These are phyloP conservation scores for Sinotaia quadrata DNA, from an alignment of 2,888 invertebrate genomes.

Conservation along the genomic window DNA sequence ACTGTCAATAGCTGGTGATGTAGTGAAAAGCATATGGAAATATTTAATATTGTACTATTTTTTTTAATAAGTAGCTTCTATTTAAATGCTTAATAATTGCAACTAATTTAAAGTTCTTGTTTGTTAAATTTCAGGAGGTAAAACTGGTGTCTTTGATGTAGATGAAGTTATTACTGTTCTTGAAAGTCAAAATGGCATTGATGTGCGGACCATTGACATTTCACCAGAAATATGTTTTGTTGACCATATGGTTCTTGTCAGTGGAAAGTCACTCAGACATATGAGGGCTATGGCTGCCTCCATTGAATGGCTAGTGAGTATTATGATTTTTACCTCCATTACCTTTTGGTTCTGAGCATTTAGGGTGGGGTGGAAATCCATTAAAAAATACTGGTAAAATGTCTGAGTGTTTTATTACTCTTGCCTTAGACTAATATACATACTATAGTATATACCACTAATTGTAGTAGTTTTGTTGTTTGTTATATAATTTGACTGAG, in stretches of 20 bases:
- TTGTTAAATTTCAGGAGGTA: slow-evolving; percentile 79
- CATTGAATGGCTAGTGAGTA: slow-evolving; percentile 61
- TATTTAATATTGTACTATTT: too few species aligned
- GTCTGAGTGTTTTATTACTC: too few species aligned
- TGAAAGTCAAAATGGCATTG: slow-evolving; percentile 82
- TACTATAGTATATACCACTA: too few species aligned
- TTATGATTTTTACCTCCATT: not conserved
- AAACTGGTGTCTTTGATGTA: slow-evolving; percentile 88
- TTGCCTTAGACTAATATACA: too few species aligned
- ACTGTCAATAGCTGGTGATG: too few species aligned
- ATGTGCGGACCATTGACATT: slow-evolving; percentile 86
- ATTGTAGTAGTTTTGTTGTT: too few species aligned
- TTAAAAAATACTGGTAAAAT: too few species aligned
- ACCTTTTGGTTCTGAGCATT: not conserved
- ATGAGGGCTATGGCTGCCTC: slow-evolving; percentile 65
- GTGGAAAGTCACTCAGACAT: slow-evolving; percentile 72
- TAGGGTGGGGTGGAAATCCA: too few species aligned
- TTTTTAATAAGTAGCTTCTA: too few species aligned
- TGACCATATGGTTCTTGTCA: slow-evolving; percentile 87
- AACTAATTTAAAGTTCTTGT: not conserved
- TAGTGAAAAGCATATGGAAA: too few species aligned
- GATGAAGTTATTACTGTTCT: slow-evolving; percentile 87
- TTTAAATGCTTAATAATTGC: too few species aligned
- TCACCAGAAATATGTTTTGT: slow-evolving; percentile 85
- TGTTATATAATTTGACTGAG: too few species aligned